These are phyloP conservation scores for Gortyna flavago DNA, from an alignment of 2,888 invertebrate species.

Conservation along the genomic window DNA sequence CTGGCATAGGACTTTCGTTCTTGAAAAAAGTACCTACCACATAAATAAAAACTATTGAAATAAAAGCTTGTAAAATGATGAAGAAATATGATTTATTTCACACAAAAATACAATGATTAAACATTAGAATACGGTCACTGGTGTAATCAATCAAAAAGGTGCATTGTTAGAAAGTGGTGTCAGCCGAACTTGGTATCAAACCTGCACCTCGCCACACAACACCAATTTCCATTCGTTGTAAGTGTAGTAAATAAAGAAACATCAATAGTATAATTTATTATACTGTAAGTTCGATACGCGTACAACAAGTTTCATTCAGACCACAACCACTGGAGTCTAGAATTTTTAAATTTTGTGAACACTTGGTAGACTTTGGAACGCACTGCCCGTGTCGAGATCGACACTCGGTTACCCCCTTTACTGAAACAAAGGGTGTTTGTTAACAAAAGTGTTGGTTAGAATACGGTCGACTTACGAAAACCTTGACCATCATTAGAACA, in stretches of 20 bases:
- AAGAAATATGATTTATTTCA: not conserved
- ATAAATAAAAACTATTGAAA: not conserved
- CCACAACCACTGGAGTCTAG: slow-evolving; percentile 15
- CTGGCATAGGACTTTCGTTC: not conserved
- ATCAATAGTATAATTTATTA: not conserved
- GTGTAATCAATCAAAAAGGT: not conserved
- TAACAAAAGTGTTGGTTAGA: not conserved
- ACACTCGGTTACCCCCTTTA: slow-evolving; percentile 17
- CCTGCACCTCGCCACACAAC: not conserved
- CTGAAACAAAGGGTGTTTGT: slow-evolving; percentile 47
- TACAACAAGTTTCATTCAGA: slow-evolving; percentile 18
- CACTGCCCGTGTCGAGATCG: slow-evolving; percentile 18
- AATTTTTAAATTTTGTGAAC: slow-evolving; percentile 2
- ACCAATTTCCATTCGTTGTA: not conserved
- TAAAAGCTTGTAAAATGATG: slow-evolving; percentile 1
- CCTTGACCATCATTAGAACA: not conserved
- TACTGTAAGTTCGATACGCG: no score
- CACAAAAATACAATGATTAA: not conserved
- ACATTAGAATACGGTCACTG: not conserved
- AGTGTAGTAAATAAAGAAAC: no score
- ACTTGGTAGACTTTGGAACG: not conserved
- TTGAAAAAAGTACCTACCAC: not conserved
- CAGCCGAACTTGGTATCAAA: not conserved
- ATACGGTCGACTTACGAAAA: not conserved
- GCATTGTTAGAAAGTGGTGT: not conserved